phyloP scores from a whole-genome alignment of 2,797 vertebrate species.

The Linurgus olivaceus region DNA sequence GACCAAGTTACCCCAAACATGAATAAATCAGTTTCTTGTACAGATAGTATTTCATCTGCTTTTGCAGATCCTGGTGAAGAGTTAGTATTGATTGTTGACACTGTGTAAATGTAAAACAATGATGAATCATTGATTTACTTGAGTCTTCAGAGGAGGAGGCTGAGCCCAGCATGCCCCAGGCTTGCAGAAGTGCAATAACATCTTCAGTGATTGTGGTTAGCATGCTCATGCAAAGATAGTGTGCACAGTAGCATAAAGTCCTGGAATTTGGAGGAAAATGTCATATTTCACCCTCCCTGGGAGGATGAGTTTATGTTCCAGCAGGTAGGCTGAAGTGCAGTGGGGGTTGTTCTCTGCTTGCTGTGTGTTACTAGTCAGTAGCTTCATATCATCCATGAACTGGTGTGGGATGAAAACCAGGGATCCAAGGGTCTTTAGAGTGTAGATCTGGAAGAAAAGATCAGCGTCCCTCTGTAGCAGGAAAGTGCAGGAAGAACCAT shows the following conservation, averaged over 20 bases:
- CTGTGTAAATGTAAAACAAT: not conserved
- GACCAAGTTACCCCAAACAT: not conserved
- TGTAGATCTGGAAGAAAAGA: not conserved
- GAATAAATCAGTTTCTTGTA: not conserved
- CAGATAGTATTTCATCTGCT: not conserved
- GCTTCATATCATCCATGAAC: not conserved
- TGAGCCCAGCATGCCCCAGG: not conserved
- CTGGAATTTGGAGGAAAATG: not conserved
- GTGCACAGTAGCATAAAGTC: not conserved
- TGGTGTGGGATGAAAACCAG: not conserved
- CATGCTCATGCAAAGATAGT: not conserved
- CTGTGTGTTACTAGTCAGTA: not conserved
- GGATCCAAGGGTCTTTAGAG: too few species aligned
- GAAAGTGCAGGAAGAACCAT: not conserved
- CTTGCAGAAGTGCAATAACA: not conserved
- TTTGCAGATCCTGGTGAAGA: not conserved
- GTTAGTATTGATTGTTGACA: not conserved
- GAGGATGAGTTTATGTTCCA: not conserved
- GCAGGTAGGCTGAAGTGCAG: not conserved
- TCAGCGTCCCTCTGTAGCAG: not conserved
- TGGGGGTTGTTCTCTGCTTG: not conserved
- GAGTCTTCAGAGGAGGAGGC: not conserved
- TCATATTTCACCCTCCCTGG: accelerated
- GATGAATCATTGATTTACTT: not conserved
- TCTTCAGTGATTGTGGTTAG: not conserved